Conservation (phyloP, 2,888 invertebrate genomes). For the Hirtodrosophila alboralis region DNA sequence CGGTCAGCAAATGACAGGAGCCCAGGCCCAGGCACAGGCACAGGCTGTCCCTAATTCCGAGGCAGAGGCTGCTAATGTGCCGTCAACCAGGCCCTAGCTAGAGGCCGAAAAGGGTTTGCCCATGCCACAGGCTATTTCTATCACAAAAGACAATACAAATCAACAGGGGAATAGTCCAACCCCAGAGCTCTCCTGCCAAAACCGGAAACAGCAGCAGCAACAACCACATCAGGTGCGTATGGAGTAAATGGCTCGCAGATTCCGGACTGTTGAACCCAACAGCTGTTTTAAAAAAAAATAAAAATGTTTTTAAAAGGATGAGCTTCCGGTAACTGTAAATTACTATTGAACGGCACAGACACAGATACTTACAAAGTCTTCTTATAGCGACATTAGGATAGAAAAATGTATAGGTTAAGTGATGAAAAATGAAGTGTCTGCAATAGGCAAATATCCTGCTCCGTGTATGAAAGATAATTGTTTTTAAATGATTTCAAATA, state of each 20-base stretch:
- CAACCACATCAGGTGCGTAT: constrained; percentile 40
- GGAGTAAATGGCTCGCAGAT: constrained; percentile 18
- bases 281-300: constrained; percentile 39
- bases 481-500: no score
- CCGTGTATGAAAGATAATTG: constrained; percentile 1
- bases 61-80: constrained; percentile 11
- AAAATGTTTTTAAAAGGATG: constrained; percentile 48
- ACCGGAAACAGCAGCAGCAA: constrained; percentile 6
- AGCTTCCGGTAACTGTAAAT: constrained; percentile 73
- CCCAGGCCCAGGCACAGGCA: constrained; percentile 16
- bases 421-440: constrained; percentile 21
- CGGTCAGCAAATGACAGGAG: constrained; percentile 25
- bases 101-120: constrained; percentile 9
- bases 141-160: constrained; percentile 66
- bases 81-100: constrained; percentile 56
- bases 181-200: constrained; percentile 9
- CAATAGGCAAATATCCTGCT: not conserved
- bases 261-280: constrained; percentile 2
- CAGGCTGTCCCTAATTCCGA: constrained; percentile 12
- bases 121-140: constrained; percentile 17
- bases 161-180: constrained; percentile 24
- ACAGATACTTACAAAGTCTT: constrained; percentile 5
- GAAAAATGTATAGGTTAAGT: constrained; percentile 29
- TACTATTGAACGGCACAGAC: constrained; percentile 45
- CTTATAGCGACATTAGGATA: constrained; percentile 26